Evolutionary conservation across 1,140 invertebrate species (phyloP).

Genomic region (Maniola jurtina): DNA sequence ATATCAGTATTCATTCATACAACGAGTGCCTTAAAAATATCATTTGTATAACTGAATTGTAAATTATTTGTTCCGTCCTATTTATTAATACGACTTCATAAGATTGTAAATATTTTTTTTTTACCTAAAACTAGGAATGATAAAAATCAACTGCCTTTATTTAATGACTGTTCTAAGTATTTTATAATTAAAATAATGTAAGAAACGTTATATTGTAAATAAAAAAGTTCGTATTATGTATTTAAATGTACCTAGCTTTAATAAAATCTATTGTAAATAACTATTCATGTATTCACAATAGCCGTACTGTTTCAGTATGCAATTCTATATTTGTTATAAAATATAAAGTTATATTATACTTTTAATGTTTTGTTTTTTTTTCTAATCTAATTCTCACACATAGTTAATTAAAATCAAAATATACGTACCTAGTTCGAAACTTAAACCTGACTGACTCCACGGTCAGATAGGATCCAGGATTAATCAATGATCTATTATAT

Average conservation of each 20-base stretch:
- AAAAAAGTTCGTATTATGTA: conserved; percentile 51
- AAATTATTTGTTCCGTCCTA: conserved; percentile 31
- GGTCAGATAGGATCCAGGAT: too few species aligned
- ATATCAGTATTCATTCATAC: conserved; percentile 33
- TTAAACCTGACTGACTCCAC: too few species aligned
- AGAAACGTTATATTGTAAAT: conserved; percentile 59
- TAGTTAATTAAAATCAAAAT: neutral
- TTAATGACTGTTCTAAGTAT: conserved; percentile 60
- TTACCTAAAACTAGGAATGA: conserved; percentile 37
- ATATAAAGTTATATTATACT: conserved; percentile 69
- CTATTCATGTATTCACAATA: conserved; percentile 50
- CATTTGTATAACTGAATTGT: conserved; percentile 28
- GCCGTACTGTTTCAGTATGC: conserved; percentile 58
- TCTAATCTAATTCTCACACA: neutral
- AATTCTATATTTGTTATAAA: conserved; percentile 76
- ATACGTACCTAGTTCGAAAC: too few species aligned
- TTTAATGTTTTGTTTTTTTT: conserved; percentile 37
- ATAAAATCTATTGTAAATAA: conserved; percentile 60
- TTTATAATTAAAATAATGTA: conserved; percentile 37
- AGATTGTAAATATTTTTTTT: conserved; percentile 34
- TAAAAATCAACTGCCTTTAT: conserved; percentile 65
- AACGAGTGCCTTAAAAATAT: conserved; percentile 47
- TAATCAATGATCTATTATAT: too few species aligned
- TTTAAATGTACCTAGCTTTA: conserved; percentile 64
- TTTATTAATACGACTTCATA: conserved; percentile 30